Evolutionary conservation across 2,888 invertebrate genomes (phyloP).

Genomic region (Scaptomyza flava): DNA sequence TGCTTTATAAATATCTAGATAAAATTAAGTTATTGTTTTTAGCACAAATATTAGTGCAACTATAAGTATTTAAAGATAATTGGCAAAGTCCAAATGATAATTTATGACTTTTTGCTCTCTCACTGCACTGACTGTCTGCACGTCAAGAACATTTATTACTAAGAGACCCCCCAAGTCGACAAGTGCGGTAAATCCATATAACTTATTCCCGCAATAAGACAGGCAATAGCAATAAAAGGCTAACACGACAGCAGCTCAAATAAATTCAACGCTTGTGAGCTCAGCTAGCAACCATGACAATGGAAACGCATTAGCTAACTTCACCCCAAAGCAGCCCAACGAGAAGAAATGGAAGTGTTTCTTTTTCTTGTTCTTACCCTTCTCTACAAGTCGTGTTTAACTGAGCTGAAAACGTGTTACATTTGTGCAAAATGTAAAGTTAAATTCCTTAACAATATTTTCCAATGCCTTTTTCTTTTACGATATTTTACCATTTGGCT

Average conservation of each 20-base stretch:
- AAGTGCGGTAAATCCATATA: constrained; percentile 65
- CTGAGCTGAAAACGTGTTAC: constrained; percentile 18
- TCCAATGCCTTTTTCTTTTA: constrained; percentile 35
- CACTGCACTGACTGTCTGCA: constrained; percentile 34
- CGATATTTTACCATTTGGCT: constrained; percentile 30
- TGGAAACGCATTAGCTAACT: constrained; percentile 71
- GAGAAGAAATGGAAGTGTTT: neutral
- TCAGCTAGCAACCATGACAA: constrained; percentile 60
- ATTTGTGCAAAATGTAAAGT: constrained; percentile 25
- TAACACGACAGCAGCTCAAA: constrained; percentile 58
- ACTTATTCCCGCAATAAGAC: constrained; percentile 63
- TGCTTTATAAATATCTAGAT: neutral
- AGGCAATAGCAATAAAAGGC: constrained; percentile 72
- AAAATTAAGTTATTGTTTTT: neutral
- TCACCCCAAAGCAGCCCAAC: constrained; percentile 2
- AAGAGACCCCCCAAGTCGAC: constrained; percentile 6
- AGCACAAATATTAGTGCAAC: constrained; percentile 10
- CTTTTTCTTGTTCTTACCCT: neutral
- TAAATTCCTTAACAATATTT: constrained; percentile 45
- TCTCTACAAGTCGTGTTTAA: constrained; percentile 2
- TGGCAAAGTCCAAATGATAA: constrained; percentile 36
- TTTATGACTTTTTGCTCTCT: constrained; percentile 33
- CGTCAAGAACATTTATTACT: constrained; percentile 53
- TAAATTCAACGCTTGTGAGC: constrained; percentile 61
- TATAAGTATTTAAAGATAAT: constrained; percentile 34